Evolutionary conservation across 1,140 invertebrate species (phyloP), one percentile per base, ranked within the genome.

Genomic region (Dendroctonus ponderosae): DNA sequence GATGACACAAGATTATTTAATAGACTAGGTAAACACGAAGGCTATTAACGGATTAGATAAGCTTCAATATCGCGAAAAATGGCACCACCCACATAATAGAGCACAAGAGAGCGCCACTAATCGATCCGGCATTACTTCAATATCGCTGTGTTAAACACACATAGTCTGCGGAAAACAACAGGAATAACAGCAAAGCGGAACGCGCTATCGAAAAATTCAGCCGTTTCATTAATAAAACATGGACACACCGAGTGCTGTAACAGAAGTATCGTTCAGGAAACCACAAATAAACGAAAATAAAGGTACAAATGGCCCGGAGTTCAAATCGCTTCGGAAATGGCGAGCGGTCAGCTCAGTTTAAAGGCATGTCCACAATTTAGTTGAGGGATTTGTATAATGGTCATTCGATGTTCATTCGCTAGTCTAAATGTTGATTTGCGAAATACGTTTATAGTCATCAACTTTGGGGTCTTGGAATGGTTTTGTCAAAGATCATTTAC

Each of bases 281-380:
- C 58, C 58, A 50, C 58, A 61, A 61, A 61, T 61, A 61, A 61
- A 61, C 58, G 58, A 50, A 61, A 61, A 61, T 61, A 61, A 61
- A 61, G 58, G 58, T 61, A 61, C 58, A 61, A 61, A 61, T 43
- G 53, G 39, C 53, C 56, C 5, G 41, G 42, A 43, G 40, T 42
- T 26, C 26, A 26, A 26, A 58, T 58, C 56, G 56, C 14, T 58
- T 58, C 5, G 44, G 12, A 49, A 49, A 61, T 12, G 14, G 46
- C 48, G 11, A n/a, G 44, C 44, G 44, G 58, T 50, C 58, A 48
- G 8, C 50, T 46, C 12, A 42, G 40, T 58, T 58, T 58, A 44
- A 44, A 42, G 56, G 56, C 41, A 58, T 43, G 42, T 58, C 40
- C 56, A 44, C 56, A 58, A 52, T 52, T 52, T 26, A 9, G 26